Conservation (phyloP, 1,140 invertebrate genomes). For the Ceratina calcarata region DNA sequence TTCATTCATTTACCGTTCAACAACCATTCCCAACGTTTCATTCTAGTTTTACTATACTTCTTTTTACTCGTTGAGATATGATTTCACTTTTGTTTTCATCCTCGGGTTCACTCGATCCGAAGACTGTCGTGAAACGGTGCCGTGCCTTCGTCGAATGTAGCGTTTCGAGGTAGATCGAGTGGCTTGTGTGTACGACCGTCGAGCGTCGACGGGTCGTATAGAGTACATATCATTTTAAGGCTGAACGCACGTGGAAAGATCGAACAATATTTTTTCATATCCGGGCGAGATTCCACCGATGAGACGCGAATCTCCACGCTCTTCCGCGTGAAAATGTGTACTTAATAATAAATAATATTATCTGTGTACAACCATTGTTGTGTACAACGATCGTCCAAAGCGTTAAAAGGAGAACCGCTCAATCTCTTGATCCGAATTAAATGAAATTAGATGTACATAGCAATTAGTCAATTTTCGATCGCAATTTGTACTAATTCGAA, state of each 20-base stretch:
- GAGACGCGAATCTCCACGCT: conserved; percentile 16
- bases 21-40: background rate
- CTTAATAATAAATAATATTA: background rate
- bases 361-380: conserved; percentile 31
- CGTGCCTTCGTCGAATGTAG: conserved; percentile 30
- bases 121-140: conserved; percentile 22
- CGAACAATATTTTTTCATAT: conserved; percentile 46
- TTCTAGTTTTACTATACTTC: conserved; percentile 33
- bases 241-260: conserved; percentile 47
- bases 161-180: background rate
- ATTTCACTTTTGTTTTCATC: conserved; percentile 15
- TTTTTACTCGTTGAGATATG: conserved; percentile 30
- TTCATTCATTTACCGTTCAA: conserved; percentile 38
- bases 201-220: background rate
- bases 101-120: conserved; percentile 1
- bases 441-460: background rate
- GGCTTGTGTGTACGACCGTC: background rate
- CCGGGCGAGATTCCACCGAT: background rate
- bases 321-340: conserved; percentile 16
- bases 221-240: conserved; percentile 66
- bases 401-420: background rate
- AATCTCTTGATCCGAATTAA: background rate
- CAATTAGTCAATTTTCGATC: background rate
- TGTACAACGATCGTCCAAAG: conserved; percentile 31
- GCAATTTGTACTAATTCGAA: background rate